A percentile compares a stretch with the other conserved stretches of the same genome.
Conservation (phyloP, 2,888 invertebrate genomes). For the Microchrysa polita region DNA sequence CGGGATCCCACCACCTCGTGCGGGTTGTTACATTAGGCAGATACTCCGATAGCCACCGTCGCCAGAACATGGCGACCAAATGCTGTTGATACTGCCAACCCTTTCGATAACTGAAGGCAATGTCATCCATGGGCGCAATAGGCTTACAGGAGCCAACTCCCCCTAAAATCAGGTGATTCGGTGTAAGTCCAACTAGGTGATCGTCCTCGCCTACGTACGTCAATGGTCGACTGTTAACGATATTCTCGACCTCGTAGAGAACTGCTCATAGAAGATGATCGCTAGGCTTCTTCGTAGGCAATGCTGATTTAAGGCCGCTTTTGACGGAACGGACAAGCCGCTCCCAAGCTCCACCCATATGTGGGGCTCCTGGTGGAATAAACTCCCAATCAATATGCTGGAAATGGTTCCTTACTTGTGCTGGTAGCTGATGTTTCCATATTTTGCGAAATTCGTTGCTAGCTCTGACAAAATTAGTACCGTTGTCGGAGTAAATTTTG, state of each 20-base stretch:
- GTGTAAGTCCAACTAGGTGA: background rate
- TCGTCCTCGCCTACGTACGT: background rate
- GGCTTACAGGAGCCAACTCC: background rate
- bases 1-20: background rate
- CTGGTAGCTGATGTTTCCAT: background rate
- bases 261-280: no score
- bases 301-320: constrained; percentile 3
- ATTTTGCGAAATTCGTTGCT: constrained; percentile 45
- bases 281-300: background rate
- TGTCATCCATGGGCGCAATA: background rate
- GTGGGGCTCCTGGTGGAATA: background rate
- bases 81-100: constrained; percentile 2
- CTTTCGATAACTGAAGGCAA: background rate
- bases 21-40: background rate
- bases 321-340: background rate
- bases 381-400: constrained; percentile 35
- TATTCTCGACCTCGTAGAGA: no score
- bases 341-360: no score
- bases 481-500: constrained; percentile 48
- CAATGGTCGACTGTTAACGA: no score
- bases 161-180: background rate
- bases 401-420: background rate
- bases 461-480: constrained; percentile 46
- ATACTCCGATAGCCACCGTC: background rate
- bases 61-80: background rate